A percentile compares a stretch with the other conserved stretches of the same genome.
Conservation (phyloP, 2,797 vertebrate species). For the Yasuhikotakia modesta region DNA sequence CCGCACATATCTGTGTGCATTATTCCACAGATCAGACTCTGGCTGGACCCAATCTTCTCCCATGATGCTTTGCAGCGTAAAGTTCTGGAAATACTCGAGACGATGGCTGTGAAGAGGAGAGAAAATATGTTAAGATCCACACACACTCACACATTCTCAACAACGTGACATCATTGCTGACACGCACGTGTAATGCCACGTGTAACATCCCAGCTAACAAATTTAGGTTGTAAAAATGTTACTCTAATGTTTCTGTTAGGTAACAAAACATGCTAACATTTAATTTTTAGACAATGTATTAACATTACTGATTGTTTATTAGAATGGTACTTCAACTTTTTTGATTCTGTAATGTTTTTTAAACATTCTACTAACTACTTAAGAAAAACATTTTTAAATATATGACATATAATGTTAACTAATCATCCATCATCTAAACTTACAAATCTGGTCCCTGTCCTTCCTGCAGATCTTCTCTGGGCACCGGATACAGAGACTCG, state of each 20-base stretch:
- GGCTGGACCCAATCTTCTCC: slow-evolving; percentile 77
- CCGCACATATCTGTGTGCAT: slow-evolving; percentile 14
- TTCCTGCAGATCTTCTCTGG: slow-evolving; percentile 66
- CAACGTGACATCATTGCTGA: neutral
- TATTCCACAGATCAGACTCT: slow-evolving; percentile 71
- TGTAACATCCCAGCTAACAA: too few species aligned
- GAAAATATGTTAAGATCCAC: neutral
- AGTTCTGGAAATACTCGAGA: slow-evolving; percentile 79
- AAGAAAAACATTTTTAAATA: too few species aligned
- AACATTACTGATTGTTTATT: too few species aligned
- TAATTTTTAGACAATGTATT: too few species aligned
- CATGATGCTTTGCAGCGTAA: slow-evolving; percentile 79
- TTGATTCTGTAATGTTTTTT: too few species aligned
- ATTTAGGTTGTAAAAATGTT: too few species aligned
- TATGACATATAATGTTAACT: neutral
- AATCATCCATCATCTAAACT: slow-evolving; percentile 51
- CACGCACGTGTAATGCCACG: too few species aligned
- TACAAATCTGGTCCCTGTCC: slow-evolving; percentile 75
- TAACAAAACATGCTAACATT: too few species aligned
- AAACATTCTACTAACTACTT: too few species aligned
- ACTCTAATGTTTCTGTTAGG: too few species aligned
- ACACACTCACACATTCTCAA: neutral
- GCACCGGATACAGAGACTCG: slow-evolving; percentile 74
- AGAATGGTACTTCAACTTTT: too few species aligned
- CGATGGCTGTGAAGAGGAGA: slow-evolving; percentile 62